Conservation (phyloP, 2,113 vertebrate species). For the Platichthys flesus region DNA sequence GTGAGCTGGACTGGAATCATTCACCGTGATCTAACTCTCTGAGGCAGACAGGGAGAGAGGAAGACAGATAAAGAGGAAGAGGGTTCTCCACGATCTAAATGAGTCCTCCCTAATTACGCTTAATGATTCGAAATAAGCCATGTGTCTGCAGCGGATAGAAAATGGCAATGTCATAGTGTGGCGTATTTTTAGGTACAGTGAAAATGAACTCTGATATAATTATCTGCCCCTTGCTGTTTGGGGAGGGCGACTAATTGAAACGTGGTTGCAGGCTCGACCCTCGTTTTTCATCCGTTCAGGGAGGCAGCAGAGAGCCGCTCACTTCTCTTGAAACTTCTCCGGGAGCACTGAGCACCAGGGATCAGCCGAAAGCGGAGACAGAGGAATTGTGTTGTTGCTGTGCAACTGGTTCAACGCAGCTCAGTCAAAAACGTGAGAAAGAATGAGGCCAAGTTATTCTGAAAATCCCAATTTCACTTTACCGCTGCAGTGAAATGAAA, state of each 20-base stretch:
- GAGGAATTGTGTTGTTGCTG: slow-evolving; percentile 34
- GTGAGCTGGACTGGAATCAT: slow-evolving; percentile 22
- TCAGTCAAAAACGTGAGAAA: slow-evolving; percentile 25
- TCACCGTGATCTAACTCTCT: slow-evolving; percentile 47
- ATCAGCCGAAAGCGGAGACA: slow-evolving; percentile 5
- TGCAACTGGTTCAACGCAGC: slow-evolving; percentile 12
- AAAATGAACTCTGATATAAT: slow-evolving; percentile 82
- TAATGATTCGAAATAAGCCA: slow-evolving; percentile 82
- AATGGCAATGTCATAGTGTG: slow-evolving; percentile 70
- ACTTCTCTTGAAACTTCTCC: slow-evolving; percentile 16
- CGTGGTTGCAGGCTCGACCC: slow-evolving; percentile 30
- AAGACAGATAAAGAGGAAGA: slow-evolving; percentile 21
- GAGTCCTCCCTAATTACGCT: slow-evolving; percentile 78
- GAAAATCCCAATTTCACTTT: slow-evolving; percentile 43
- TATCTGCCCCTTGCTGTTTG: slow-evolving; percentile 62
- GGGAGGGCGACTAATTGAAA: slow-evolving; percentile 66
- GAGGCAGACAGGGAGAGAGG: slow-evolving; percentile 40
- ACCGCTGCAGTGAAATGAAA: slow-evolving; percentile 40
- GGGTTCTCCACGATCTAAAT: slow-evolving; percentile 74
- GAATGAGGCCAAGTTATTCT: slow-evolving; percentile 38
- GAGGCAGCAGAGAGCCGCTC: slow-evolving; percentile 7
- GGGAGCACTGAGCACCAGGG: slow-evolving; percentile 35
- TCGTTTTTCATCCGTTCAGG: slow-evolving; percentile 43
- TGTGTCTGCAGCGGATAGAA: slow-evolving; percentile 71
- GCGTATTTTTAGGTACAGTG: slow-evolving; percentile 76